Conservation (phyloP, 1,140 invertebrate species). For the Solen grandis region DNA sequence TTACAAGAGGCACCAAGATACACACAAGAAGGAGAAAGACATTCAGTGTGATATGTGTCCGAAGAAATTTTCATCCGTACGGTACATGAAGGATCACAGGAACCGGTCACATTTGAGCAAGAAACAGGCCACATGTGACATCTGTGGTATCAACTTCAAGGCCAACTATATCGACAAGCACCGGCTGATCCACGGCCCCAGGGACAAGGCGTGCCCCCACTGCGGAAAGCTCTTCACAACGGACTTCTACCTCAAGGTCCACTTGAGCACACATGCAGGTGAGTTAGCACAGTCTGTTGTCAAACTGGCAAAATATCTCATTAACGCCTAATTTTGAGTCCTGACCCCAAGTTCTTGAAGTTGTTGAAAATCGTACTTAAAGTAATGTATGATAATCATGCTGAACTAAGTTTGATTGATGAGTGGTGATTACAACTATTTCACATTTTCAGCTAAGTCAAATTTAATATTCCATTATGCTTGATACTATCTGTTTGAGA, state of each 20-base stretch:
- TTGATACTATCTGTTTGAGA: too few species aligned
- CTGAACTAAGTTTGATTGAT: too few species aligned
- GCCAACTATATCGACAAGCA: slow-evolving; percentile 40
- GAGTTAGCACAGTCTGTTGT: background rate
- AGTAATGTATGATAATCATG: too few species aligned
- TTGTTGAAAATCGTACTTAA: too few species aligned
- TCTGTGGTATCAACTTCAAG: slow-evolving; percentile 41
- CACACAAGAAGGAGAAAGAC: slow-evolving; percentile 28
- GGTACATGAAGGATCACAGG: slow-evolving; percentile 42
- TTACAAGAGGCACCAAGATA: slow-evolving; percentile 20
- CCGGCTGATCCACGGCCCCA: slow-evolving; percentile 37
- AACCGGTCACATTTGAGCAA: slow-evolving; percentile 24
- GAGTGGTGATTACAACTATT: too few species aligned
- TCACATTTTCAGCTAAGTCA: too few species aligned
- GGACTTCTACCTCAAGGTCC: slow-evolving; percentile 33
- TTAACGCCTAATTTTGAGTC: too few species aligned
- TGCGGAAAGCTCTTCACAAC: slow-evolving; percentile 46
- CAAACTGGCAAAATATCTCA: too few species aligned
- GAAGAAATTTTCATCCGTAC: slow-evolving; percentile 17
- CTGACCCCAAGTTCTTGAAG: too few species aligned
- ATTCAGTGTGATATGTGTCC: slow-evolving; percentile 35
- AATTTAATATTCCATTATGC: too few species aligned
- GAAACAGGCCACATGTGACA: slow-evolving; percentile 20
- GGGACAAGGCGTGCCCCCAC: slow-evolving; percentile 26
- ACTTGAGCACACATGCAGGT: slow-evolving; percentile 41